phyloP scores from a whole-genome alignment of 1,140 invertebrate genomes.

The Papilio polytes region DNA sequence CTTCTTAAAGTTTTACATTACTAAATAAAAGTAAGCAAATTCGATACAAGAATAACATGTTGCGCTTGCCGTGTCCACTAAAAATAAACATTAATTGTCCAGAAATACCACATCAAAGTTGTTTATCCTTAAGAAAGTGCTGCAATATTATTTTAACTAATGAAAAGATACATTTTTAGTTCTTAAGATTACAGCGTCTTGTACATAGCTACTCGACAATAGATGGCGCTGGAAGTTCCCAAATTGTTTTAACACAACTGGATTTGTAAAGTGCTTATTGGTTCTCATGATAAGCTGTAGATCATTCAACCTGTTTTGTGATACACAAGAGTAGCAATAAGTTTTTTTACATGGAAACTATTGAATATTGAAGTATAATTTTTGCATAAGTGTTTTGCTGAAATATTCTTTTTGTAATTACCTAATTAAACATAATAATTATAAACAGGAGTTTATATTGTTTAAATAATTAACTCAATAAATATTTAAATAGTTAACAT shows the following conservation, averaged over 20 bases:
- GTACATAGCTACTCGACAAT: conserved; percentile 56
- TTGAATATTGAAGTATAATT: background rate
- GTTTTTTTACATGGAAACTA: background rate
- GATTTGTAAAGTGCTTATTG: background rate
- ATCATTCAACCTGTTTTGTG: background rate
- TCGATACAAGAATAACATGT: conserved; percentile 67
- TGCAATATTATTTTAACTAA: background rate
- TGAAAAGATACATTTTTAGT: background rate
- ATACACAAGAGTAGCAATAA: background rate
- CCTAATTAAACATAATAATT: no score
- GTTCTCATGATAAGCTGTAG: background rate
- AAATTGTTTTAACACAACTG: background rate
- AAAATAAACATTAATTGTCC: conserved; percentile 68
- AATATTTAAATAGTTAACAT: no score
- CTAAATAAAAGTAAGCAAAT: conserved; percentile 73
- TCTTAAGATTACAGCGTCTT: background rate
- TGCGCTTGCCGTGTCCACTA: conserved; percentile 53
- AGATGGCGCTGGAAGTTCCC: conserved; percentile 59
- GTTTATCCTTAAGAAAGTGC: background rate
- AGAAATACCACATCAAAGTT: conserved; percentile 61
- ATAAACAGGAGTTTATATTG: no score
- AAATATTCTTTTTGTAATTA: no score
- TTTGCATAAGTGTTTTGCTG: background rate
- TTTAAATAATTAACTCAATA: no score
- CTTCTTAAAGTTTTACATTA: conserved; percentile 67